Base-by-base conservation (phyloP, 2,888 invertebrate species). In the Dynastes grantii region DNA sequence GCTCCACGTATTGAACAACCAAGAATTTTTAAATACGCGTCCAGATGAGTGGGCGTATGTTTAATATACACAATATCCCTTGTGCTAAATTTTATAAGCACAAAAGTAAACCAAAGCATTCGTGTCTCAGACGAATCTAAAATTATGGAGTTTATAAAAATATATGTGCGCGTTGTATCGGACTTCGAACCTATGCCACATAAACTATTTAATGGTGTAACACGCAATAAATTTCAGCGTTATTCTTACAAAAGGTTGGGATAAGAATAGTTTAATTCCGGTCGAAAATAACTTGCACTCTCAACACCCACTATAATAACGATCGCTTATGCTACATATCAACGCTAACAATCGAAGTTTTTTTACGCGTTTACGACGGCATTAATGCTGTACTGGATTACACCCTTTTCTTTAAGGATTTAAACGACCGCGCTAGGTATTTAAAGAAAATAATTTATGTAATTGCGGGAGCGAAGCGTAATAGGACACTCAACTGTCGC, bases 171-270 rank as follows among this genome's bases (percentile, higher is more conserved):
- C 1, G 40, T 45, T 61, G 58, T 73, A 61, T 45, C 63, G 40
- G 45, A 61, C 45, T 61, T 75, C 61, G 61, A 45, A 49, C 45
- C 61, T 55, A 40, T 45, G 73, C 45, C 61, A 61, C 29, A 61
- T 61, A 45, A 22, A 61, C 73, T 40, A 61, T 37, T 75, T 75
- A 61, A 75, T 61, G 63, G 58, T 37, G 45, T 75, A 75, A 61
- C 73, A 75, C 61, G 73, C 61, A 61, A 61, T 75, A 75, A 75
- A 75, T 75, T 40, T 61, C 58, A 45, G 13, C 40, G 58, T 75
- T 61, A 75, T 61, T 61, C 40, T 61, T 40, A 40, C 45, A 75
- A 45, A 45, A 55, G 27, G 3, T 22, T 45, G 45, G 27, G 61
- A 11, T 61, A 75, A 61, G 37, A 75, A 75, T 75, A 75, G 73